Evolutionary conservation across 2,113 vertebrate genomes (phyloP).

Genomic region (Notothenia coriiceps): DNA sequence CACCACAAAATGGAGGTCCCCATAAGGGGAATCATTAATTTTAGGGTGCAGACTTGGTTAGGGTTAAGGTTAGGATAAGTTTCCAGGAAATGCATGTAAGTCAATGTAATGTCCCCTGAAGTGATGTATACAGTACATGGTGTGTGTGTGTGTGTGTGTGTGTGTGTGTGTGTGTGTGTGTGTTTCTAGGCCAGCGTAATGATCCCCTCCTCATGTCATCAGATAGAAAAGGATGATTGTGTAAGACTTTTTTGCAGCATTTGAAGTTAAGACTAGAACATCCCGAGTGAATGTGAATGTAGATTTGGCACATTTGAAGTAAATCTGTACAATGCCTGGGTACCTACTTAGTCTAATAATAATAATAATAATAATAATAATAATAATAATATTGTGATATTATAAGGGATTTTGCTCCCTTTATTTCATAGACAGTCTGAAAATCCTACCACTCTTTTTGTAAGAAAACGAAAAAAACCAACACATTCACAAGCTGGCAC

Average conservation of each 20-base stretch:
- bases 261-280: conserved; percentile 80
- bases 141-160: neutral
- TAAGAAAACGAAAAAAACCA: conserved; percentile 85
- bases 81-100: no score
- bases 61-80: no score
- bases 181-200: conserved; percentile 17
- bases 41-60: no score
- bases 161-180: neutral
- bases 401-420: conserved; percentile 65
- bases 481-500: conserved; percentile 99
- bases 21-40: no score
- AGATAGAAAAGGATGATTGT: conserved; percentile 85
- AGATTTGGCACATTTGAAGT: conserved; percentile 95
- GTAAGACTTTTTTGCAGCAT: conserved; percentile 94
- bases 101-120: no score
- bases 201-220: conserved; percentile 25
- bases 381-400: conserved; percentile 54
- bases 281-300: conserved; percentile 74
- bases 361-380: conserved; percentile 78
- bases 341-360: conserved; percentile 53
- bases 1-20: no score
- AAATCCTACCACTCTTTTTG: conserved; percentile 81
- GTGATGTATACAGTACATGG: no score
- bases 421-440: conserved; percentile 79
- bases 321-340: conserved; percentile 84